phyloP scores from a whole-genome alignment of 1,140 invertebrate genomes.

The Brachionus paranguensis region DNA sequence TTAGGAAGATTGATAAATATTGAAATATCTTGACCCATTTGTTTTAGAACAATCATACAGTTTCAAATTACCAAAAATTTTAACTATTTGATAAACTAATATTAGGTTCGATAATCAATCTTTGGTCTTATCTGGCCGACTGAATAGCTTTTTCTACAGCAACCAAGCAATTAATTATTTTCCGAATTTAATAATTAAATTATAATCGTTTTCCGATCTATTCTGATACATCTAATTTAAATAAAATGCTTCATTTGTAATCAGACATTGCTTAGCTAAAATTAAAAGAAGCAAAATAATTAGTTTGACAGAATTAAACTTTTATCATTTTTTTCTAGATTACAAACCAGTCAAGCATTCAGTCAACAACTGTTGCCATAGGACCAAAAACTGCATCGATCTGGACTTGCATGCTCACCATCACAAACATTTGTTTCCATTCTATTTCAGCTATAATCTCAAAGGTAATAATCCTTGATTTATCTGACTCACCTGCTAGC shows the following conservation, averaged over 20 bases:
- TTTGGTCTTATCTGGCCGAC: not conserved
- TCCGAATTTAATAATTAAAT: not conserved
- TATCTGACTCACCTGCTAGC: not conserved
- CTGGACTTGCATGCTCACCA: not conserved
- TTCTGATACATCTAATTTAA: not conserved
- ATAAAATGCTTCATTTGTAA: not conserved
- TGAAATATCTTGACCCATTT: too few relatives aligned
- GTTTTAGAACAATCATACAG: too few relatives aligned
- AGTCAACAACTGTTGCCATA: not conserved
- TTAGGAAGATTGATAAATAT: too few relatives aligned
- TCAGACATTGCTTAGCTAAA: not conserved
- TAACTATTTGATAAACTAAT: too few relatives aligned
- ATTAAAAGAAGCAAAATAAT: not conserved
- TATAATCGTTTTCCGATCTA: not conserved
- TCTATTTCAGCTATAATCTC: conserved; percentile 37
- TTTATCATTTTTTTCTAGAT: not conserved
- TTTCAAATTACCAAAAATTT: too few relatives aligned
- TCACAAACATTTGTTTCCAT: conserved; percentile 40
- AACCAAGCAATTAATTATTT: not conserved
- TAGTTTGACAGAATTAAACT: not conserved
- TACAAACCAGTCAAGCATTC: not conserved
- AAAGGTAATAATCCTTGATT: conserved; percentile 24
- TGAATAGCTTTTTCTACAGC: not conserved
- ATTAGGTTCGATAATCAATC: too few relatives aligned
- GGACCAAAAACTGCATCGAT: conserved; percentile 6